phyloP scores from a whole-genome alignment of 2,797 vertebrate genomes.

The Phoebastria nigripes region DNA sequence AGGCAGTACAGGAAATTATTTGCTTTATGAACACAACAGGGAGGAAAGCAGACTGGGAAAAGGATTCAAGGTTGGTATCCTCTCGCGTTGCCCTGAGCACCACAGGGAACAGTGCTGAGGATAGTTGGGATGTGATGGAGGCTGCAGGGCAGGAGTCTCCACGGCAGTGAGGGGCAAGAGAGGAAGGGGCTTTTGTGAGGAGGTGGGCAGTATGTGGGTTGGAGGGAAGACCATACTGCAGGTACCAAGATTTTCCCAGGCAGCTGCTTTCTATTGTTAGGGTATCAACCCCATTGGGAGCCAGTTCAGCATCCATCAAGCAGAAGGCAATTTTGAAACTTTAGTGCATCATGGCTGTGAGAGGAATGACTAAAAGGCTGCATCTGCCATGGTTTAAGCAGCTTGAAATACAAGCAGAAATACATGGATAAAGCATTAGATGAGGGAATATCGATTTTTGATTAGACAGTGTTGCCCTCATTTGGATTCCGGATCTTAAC shows the following conservation, averaged over 20 bases:
- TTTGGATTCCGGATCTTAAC: not conserved
- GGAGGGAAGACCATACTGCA: not conserved
- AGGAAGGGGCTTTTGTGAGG: not conserved
- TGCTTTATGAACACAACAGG: not conserved
- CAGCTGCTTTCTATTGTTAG: not conserved
- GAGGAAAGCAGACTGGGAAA: not conserved
- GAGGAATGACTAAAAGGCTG: not conserved
- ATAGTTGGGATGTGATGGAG: not conserved
- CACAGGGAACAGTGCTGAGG: not conserved
- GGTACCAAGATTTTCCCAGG: not conserved
- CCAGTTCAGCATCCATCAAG: not conserved
- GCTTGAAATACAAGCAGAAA: not conserved
- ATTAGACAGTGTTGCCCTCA: not conserved
- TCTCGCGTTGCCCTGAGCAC: not conserved
- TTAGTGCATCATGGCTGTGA: not conserved
- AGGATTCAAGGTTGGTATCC: not conserved
- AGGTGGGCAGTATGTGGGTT: not conserved
- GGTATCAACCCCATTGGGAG: accelerated
- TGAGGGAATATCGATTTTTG: not conserved
- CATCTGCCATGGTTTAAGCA: not conserved
- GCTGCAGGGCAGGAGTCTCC: not conserved
- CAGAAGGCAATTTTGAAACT: not conserved
- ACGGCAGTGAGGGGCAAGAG: accelerated
- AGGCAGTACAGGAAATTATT: not conserved
- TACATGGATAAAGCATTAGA: not conserved